Conservation (phyloP, 2,797 vertebrate species). For the Eidolon dupreanum region DNA sequence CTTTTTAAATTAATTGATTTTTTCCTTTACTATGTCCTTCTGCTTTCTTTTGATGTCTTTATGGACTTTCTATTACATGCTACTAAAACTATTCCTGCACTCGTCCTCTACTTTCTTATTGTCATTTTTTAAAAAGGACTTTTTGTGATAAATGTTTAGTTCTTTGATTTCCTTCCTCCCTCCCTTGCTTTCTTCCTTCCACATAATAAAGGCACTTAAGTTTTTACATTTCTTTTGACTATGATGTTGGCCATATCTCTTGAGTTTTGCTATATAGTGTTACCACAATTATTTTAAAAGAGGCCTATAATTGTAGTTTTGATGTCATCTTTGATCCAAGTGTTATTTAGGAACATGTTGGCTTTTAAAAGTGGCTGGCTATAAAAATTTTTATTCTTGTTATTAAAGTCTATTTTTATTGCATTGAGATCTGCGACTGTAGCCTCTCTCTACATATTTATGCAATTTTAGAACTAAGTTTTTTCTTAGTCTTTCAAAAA, state of each 20-base stretch:
- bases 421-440: not conserved
- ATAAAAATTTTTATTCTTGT: not conserved
- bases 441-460: not conserved
- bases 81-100: not conserved
- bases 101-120: not conserved
- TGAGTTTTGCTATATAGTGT: not conserved
- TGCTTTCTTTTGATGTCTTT: not conserved
- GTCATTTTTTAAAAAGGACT: not conserved
- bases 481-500: slow-evolving; percentile 37
- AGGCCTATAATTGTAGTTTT: not conserved
- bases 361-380: slow-evolving; percentile 43
- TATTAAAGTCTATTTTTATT: slow-evolving; percentile 40
- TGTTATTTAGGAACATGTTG: not conserved
- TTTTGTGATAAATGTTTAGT: not conserved
- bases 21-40: not conserved
- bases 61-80: not conserved
- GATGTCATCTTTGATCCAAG: not conserved
- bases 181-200: not conserved
- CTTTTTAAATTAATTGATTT: not conserved
- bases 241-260: not conserved
- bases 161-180: not conserved
- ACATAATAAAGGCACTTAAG: not conserved
- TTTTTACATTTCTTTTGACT: not conserved
- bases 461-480: not conserved
- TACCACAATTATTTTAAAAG: not conserved